Evolutionary conservation across 2,888 invertebrate genomes (phyloP).

Genomic region (Petrophora chlorosata): DNA sequence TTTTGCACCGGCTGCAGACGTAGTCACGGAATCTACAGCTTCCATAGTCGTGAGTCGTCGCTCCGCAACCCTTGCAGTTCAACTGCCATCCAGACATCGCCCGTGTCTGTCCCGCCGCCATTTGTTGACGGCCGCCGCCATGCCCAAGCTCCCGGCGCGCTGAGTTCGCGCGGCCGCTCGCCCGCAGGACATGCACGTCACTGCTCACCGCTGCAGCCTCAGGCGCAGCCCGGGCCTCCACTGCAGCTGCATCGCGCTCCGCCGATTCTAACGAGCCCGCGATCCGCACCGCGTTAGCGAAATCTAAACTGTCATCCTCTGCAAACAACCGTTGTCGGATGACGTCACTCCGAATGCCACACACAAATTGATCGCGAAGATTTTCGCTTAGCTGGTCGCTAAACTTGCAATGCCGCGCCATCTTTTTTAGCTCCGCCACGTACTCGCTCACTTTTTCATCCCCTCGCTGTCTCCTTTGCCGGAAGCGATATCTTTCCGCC

Average conservation of each 20-base stretch:
- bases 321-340: not conserved
- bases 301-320: not conserved
- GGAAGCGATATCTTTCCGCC: constrained; percentile 21
- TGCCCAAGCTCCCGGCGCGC: not conserved
- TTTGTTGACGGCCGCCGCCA: too few species aligned
- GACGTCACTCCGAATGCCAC: not conserved
- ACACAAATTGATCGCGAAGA: not conserved
- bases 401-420: constrained; percentile 14
- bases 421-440: constrained; percentile 11
- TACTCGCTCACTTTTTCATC: constrained; percentile 9
- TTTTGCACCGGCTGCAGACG: not conserved
- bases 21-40: not conserved
- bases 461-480: constrained; percentile 6
- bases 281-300: not conserved
- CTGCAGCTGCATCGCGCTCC: not conserved
- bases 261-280: not conserved
- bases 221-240: not conserved
- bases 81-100: too few species aligned
- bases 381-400: not conserved
- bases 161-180: not conserved
- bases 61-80: not conserved
- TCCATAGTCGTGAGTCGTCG: not conserved
- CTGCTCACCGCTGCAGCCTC: not conserved
- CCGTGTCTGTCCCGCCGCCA: not conserved
- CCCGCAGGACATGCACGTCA: not conserved